These are phyloP conservation scores for Theocolax elegans DNA, from an alignment of 1,140 invertebrate species.

Conservation along the genomic window DNA sequence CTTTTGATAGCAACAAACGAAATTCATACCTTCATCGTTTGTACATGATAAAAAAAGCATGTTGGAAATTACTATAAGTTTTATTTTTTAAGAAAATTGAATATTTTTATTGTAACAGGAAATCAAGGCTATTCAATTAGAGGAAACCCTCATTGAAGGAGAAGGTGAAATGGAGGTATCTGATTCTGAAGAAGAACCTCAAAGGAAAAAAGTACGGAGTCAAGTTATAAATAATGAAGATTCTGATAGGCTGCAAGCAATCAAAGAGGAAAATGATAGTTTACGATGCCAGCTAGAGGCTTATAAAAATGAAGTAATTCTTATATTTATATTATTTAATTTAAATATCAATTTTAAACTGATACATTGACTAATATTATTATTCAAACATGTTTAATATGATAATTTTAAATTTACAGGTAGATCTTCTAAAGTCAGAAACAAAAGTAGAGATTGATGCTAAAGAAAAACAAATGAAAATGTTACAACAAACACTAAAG, in stretches of 20 bases:
- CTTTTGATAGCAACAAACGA: constrained; percentile 2
- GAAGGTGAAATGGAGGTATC: constrained; percentile 88
- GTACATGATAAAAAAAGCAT: constrained; percentile 36
- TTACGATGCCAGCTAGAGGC: constrained; percentile 92
- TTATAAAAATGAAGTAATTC: constrained; percentile 87
- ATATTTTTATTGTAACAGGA: no score
- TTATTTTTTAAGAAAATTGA: no score
- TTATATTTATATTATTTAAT: no score
- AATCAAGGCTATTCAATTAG: constrained; percentile 80
- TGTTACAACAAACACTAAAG: constrained; percentile 81
- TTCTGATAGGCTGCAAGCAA: constrained; percentile 54
- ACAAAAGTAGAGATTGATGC: constrained; percentile 74
- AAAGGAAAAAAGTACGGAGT: constrained; percentile 65
- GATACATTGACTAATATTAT: background rate
- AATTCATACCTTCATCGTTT: constrained; percentile 21
- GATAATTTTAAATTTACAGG: constrained; percentile 57
- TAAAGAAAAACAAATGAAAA: constrained; percentile 79
- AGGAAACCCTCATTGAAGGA: constrained; percentile 76
- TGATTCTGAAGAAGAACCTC: constrained; percentile 75
- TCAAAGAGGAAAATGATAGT: constrained; percentile 89
- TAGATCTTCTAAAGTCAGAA: constrained; percentile 76
- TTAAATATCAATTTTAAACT: background rate
- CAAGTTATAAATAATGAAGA: constrained; percentile 58
- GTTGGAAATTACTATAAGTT: constrained; percentile 26
- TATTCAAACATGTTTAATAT: background rate